Base-by-base conservation (phyloP, 2,797 vertebrate species). In the Psittacula echo region DNA sequence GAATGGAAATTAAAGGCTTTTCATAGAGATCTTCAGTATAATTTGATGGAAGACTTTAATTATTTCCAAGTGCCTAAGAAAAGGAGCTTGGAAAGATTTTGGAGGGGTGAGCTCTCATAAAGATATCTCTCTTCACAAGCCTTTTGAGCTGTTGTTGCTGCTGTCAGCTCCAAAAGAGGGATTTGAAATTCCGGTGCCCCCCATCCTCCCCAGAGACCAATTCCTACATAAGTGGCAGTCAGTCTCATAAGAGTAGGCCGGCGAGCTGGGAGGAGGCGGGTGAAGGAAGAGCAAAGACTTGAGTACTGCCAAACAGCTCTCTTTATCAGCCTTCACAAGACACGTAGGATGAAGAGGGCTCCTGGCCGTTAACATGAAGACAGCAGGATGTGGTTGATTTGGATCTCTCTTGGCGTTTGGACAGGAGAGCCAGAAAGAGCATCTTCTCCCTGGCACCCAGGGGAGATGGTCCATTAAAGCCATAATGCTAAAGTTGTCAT, bases 31-130 rank as follows among this genome's bases (percentile, higher is more conserved):
- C 96, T 93, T 97, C 82, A 94, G 97, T 89, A 93, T 97, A 96
- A 98, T 97, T 97, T 97, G 96, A 97, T 97, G 96, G 95, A 97
- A 97, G 95, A 96, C 96, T 98, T 98, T 96, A 98, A 97, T 97
- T 97, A 98, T 97, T 97, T 97, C 96, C 58, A 94, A 97, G 93
- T 93, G 75, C 68, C 80, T 66, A 30, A 58, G 93, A 94, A 97
- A 97, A 96, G 77, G 93, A 95, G 83, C 94, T 95, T 93, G 94
- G 81, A 96, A 94, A 71, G 94, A 95, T 95, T 96, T 96, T 1
- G 60, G 61, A 75, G 62, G 53, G 66, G 64, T 15, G 81, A 92
- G 93, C 92, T 89, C 86, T 92, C 90, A 89, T 93, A 91, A 96
- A 96, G 97, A 95, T 86, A 73, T 94, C 87, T 95, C 75, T 95